Conservation (phyloP, 2,888 invertebrate species). For the Synanthedon myopaeformis region DNA sequence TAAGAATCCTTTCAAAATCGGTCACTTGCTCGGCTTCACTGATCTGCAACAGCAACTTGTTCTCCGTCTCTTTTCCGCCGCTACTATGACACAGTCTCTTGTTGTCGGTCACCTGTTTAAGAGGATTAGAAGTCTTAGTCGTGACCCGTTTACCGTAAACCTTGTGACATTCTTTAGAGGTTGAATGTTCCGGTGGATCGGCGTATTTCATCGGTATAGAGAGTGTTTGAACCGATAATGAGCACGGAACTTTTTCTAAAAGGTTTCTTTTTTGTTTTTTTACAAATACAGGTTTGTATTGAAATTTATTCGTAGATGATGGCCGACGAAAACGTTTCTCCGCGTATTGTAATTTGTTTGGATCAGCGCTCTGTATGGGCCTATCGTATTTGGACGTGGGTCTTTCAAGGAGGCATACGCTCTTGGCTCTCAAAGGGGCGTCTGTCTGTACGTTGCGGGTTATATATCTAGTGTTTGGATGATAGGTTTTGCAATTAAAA, state of each 20-base stretch:
- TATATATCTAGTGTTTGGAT: background rate
- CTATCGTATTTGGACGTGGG: conserved; percentile 48
- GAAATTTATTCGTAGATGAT: conserved; percentile 13
- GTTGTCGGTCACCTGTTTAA: conserved; percentile 58
- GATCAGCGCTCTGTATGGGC: conserved; percentile 42
- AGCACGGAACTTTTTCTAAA: conserved; percentile 45
- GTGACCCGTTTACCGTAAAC: conserved; percentile 24
- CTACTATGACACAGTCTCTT: conserved; percentile 55
- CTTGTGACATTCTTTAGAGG: conserved; percentile 36
- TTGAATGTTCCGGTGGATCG: conserved; percentile 42
- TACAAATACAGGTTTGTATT: conserved; percentile 26
- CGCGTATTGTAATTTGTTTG: conserved; percentile 24
- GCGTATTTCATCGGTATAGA: conserved; percentile 60
- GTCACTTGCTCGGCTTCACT: conserved; percentile 72
- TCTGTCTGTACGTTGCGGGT: background rate
- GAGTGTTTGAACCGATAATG: conserved; percentile 48
- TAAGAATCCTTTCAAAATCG: conserved; percentile 75
- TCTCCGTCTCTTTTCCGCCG: conserved; percentile 59
- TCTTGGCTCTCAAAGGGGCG: conserved; percentile 46
- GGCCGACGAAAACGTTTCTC: conserved; percentile 32
- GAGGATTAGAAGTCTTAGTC: conserved; percentile 48
- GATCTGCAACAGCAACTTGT: conserved; percentile 66
- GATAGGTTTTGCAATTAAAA: background rate
- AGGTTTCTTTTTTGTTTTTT: conserved; percentile 45
- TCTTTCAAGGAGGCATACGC: conserved; percentile 46